Conservation (phyloP, 1,140 invertebrate species). For the Littorina saxatilis region DNA sequence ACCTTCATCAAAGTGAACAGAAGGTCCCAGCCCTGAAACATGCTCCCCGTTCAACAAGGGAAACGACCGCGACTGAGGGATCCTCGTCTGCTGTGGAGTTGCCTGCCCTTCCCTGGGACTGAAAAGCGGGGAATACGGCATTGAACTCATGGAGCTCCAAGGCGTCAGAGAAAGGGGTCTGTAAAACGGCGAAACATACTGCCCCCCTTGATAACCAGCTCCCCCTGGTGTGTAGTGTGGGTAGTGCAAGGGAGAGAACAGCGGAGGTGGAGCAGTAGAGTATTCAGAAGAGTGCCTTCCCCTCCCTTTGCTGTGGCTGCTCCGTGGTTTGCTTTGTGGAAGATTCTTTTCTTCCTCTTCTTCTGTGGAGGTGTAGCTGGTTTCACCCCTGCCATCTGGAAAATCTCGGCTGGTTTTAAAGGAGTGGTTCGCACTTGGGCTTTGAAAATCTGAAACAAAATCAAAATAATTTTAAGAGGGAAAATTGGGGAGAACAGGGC, state of each 20-base stretch:
- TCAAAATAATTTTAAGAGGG: not conserved
- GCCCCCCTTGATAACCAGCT: not conserved
- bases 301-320: not conserved
- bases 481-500: not conserved
- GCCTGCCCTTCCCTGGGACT: not conserved
- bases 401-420: not conserved
- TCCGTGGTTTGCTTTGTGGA: not conserved
- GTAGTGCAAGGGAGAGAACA: not conserved
- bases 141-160: constrained; percentile 25
- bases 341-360: not conserved
- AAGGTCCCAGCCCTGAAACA: not conserved
- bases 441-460: constrained; percentile 20
- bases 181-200: not conserved
- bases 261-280: not conserved
- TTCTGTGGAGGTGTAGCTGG: not conserved
- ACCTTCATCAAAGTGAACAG: too few relatives aligned
- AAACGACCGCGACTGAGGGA: not conserved
- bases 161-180: constrained; percentile 10
- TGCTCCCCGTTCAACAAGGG: not conserved
- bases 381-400: not conserved
- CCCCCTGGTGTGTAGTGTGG: constrained; percentile 6
- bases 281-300: not conserved
- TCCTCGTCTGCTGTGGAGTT: not conserved
- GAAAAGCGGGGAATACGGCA: not conserved
- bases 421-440: not conserved